Percentiles rank a stretch among this genome's conserved stretches.
Conservation (phyloP, 2,888 invertebrate species). For the Drosophila siamana region DNA sequence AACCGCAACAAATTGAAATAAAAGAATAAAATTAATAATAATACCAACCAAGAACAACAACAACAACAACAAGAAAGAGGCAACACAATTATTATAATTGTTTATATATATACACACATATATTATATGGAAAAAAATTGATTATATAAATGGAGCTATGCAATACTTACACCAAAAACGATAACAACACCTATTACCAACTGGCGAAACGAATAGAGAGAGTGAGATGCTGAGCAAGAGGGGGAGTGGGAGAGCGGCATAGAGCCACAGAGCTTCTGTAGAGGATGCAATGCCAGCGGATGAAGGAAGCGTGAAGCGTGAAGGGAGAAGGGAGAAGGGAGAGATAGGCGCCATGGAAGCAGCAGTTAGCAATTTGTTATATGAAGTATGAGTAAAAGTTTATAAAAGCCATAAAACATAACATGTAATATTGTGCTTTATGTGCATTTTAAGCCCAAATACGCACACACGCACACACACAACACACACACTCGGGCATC, state of each 20-base stretch:
- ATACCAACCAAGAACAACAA: not conserved
- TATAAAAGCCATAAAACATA: conserved; percentile 57
- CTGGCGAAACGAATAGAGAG: conserved; percentile 16
- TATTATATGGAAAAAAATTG: conserved; percentile 69
- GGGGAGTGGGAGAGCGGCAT: conserved; percentile 2
- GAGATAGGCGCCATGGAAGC: conserved; percentile 11
- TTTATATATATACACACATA: conserved; percentile 77
- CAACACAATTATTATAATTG: conserved; percentile 76
- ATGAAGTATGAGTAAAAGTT: conserved; percentile 62
- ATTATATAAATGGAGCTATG: conserved; percentile 78
- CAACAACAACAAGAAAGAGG: conserved; percentile 27
- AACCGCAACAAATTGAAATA: conserved; percentile 41
- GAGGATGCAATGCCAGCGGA: not conserved
- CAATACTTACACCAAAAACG: conserved; percentile 57
- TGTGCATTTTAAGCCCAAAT: conserved; percentile 72
- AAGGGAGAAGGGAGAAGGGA: not conserved
- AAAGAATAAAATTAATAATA: conserved; percentile 23
- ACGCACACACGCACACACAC: conserved; percentile 25
- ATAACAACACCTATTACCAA: conserved; percentile 52
- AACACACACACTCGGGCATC: conserved; percentile 18
- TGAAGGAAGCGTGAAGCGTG: no score
- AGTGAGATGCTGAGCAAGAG: conserved; percentile 19
- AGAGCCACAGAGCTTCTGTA: not conserved
- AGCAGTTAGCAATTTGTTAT: conserved; percentile 63
- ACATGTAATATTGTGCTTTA: conserved; percentile 71